Percentiles rank a stretch among this genome's conserved stretches.
Conservation (phyloP, 2,797 vertebrate genomes). For the Microchirus variegatus region DNA sequence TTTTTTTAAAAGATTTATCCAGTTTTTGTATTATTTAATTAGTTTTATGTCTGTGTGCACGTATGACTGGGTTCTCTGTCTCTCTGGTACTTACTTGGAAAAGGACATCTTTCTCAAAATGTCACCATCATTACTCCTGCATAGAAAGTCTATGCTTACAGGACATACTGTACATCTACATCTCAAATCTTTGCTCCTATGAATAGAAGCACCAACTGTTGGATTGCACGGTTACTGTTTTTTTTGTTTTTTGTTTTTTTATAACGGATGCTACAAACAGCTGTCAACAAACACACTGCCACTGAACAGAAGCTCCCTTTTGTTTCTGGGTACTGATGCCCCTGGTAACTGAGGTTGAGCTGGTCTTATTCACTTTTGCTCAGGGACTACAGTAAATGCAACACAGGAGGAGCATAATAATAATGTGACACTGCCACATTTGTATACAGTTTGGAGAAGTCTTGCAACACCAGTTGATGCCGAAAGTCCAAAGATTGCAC, state of each 20-base stretch:
- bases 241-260: no score
- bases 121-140: conserved; percentile 33
- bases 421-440: conserved; percentile 34
- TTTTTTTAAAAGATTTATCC: conserved; percentile 30
- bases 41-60: conserved; percentile 18
- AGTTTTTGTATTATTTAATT: conserved; percentile 41
- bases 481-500: conserved; percentile 21
- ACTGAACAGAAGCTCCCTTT: conserved; percentile 36
- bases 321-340: conserved; percentile 36
- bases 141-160: conserved; percentile 23
- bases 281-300: conserved; percentile 71
- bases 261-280: conserved; percentile 56
- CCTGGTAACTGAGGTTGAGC: conserved; percentile 50
- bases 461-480: conserved; percentile 43
- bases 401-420: conserved; percentile 28
- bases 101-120: conserved; percentile 57
- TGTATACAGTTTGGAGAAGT: conserved; percentile 9
- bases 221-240: conserved; percentile 55
- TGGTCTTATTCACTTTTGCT: conserved; percentile 55
- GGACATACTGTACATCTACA: conserved; percentile 5
- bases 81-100: no score
- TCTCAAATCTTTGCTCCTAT: conserved; percentile 46
- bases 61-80: conserved; percentile 18
- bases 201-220: conserved; percentile 56
- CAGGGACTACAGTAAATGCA: conserved; percentile 64